These are phyloP conservation scores for Diarsia brunnea DNA, from an alignment of 2,888 invertebrate genomes.

Conservation along the genomic window DNA sequence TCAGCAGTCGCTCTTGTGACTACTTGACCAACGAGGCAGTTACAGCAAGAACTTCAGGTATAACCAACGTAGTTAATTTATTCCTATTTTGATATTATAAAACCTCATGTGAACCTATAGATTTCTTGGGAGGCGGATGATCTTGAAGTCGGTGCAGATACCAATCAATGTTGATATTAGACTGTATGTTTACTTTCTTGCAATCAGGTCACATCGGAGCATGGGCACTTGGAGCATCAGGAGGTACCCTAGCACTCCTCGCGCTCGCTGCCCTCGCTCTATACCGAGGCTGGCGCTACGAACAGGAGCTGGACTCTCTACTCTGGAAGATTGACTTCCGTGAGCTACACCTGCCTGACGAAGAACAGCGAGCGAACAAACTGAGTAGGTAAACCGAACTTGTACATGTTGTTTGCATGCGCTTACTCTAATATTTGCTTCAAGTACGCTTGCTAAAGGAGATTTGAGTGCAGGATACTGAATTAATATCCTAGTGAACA, in stretches of 20 bases:
- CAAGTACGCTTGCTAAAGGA: neutral
- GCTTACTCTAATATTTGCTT: constrained; percentile 35
- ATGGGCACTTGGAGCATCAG: constrained; percentile 95
- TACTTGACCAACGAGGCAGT: neutral
- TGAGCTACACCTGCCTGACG: constrained; percentile 94
- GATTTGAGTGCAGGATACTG: neutral
- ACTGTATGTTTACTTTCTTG: neutral
- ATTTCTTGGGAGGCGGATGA: neutral
- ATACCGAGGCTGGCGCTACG: constrained; percentile 98
- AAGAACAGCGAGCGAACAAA: constrained; percentile 87
- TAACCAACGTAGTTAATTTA: neutral
- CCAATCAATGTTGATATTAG: neutral
- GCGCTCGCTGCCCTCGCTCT: constrained; percentile 94
- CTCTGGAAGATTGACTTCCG: constrained; percentile 98
- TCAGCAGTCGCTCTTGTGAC: neutral
- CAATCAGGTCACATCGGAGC: constrained; percentile 95
- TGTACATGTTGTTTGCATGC: constrained; percentile 86
- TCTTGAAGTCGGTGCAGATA: neutral
- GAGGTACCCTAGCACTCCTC: constrained; percentile 93
- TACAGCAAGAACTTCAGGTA: neutral
- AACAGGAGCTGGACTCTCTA: constrained; percentile 97
- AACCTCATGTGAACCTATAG: neutral
- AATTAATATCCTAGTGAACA: neutral
- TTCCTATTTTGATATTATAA: neutral
- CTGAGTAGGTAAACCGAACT: constrained; percentile 90